Base-by-base conservation (phyloP, 2,797 vertebrate species). In the Strix occidentalis region DNA sequence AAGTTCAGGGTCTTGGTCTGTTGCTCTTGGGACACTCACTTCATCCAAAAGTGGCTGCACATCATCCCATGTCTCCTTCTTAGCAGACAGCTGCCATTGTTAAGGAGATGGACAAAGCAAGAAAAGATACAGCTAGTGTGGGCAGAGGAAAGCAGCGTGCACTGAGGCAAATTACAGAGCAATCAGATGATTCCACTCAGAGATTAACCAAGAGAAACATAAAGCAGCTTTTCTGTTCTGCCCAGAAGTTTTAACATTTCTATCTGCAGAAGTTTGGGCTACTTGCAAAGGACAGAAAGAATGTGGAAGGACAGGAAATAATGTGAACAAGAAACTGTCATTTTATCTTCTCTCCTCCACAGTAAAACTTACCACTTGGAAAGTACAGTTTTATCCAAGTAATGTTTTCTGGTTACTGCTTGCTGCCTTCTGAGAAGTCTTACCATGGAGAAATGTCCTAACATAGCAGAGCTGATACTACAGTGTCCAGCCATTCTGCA, bases 11-110 rank as follows among this genome's bases (percentile, higher is more conserved):
- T 57, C 93, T 76, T 87, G 65, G 63, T 80, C 58, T 82, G 86
- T 28, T 80, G 53, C n/a, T 66, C 76, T 77, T 41, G 51, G 51
- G 53, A 90, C 78, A 53, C 64, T 91, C 25, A 45, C 74, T 84
- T 94, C 76, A 69, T 81, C 83, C 77, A 94, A 41, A 84, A 85
- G 29, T 9, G 96, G 90, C 87, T 41, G 86, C 17, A 64, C 88
- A 84, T 93, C 93, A 75, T 92, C 91, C 93, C 70, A 58, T 16
- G 1, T 41, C 81, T 95, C 95, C 74, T 90, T 24, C 61, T 88
- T 13, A 81, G 50, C 26, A 77, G 94, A 53, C 65, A 92, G 95
- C 39, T 92, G 76, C 68, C 24, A 72, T 7, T 66, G 91, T 96
- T 97, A 77, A 14, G 68, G 72, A 83, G 60, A 65, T 16, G 50